A percentile compares a stretch with the other conserved stretches of the same genome.
Evolutionary conservation across 2,113 vertebrate genomes (phyloP).

Genomic region (Piaya cayana): DNA sequence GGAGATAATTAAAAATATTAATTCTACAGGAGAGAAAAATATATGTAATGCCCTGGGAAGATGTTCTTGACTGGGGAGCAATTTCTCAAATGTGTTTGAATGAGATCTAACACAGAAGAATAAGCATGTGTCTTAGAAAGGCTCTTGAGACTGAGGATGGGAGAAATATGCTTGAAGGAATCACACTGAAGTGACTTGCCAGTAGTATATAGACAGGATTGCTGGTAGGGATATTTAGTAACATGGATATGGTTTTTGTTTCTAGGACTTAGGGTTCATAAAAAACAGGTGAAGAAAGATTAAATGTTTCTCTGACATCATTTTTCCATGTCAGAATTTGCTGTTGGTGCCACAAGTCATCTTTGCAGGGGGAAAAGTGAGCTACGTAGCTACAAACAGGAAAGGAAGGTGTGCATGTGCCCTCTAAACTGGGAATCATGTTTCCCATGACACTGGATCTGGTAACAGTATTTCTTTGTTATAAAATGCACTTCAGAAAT

Average conservation of each 20-base stretch:
- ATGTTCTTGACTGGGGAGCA: neutral
- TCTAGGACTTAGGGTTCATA: constrained; percentile 41
- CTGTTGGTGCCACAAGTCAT: constrained; percentile 36
- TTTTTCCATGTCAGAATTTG: constrained; percentile 55
- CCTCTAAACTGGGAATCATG: neutral
- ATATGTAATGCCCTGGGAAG: neutral
- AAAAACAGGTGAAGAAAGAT: constrained; percentile 37
- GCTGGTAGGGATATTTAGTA: constrained; percentile 35
- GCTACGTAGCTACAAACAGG: neutral
- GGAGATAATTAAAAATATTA: neutral
- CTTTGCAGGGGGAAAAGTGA: constrained; percentile 3
- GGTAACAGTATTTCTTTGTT: constrained; percentile 30
- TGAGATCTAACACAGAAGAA: neutral
- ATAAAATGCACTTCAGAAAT: constrained; percentile 18
- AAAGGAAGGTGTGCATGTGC: neutral
- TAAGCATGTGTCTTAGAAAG: neutral
- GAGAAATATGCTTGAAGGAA: neutral
- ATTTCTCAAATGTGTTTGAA: neutral
- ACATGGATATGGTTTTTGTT: constrained; percentile 29
- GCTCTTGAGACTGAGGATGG: neutral
- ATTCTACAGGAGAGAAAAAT: neutral
- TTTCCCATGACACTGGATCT: constrained; percentile 12
- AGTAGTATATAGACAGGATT: neutral
- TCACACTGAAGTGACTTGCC: neutral
- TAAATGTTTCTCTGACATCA: neutral